phyloP scores from a whole-genome alignment of 1,140 invertebrate species.

The Euwallacea fornicatus region DNA sequence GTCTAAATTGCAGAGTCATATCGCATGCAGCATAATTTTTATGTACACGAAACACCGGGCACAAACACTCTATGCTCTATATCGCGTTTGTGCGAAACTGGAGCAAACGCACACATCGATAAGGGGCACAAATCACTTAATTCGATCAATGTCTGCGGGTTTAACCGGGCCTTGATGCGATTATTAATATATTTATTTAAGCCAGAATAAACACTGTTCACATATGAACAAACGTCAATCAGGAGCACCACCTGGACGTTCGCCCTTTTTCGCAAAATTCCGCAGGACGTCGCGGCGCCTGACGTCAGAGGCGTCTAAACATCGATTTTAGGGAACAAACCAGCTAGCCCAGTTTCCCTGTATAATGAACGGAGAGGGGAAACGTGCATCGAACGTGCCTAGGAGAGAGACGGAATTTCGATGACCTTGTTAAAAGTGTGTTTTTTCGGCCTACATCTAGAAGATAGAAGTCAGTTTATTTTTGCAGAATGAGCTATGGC shows the following conservation, averaged over 20 bases:
- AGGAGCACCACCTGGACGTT: slow-evolving; percentile 51
- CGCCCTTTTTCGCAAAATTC: slow-evolving; percentile 46
- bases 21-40: neutral
- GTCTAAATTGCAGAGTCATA: neutral
- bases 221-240: slow-evolving; percentile 53
- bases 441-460: slow-evolving; percentile 47
- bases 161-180: neutral
- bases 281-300: slow-evolving; percentile 48
- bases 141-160: neutral
- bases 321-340: slow-evolving; percentile 50
- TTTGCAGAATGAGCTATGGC: slow-evolving; percentile 48
- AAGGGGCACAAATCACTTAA: slow-evolving; percentile 5
- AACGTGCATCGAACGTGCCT: neutral
- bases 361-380: slow-evolving; percentile 28
- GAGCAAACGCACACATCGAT: neutral
- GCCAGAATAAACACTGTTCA: slow-evolving; percentile 31
- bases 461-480: slow-evolving; percentile 49
- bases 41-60: neutral
- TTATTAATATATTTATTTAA: slow-evolving; percentile 25
- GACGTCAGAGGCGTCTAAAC: slow-evolving; percentile 53
- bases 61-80: neutral
- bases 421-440: slow-evolving; percentile 47
- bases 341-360: slow-evolving; percentile 43
- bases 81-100: neutral
- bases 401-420: slow-evolving; percentile 10